Base-by-base conservation (phyloP, 2,888 invertebrate species). In the Drosophila kanekoi region DNA sequence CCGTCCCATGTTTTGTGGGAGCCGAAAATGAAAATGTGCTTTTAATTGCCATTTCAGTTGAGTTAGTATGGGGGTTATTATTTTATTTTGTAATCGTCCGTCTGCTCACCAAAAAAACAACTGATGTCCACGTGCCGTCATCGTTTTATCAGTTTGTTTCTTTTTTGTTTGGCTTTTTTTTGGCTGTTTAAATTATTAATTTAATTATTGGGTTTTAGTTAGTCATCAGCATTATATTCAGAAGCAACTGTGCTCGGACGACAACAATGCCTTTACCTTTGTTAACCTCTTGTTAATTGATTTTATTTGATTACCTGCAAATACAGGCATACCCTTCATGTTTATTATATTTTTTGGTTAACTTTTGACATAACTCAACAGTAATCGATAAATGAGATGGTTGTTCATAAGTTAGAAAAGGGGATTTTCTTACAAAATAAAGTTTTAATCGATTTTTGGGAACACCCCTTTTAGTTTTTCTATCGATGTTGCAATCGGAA, bases 11-110 rank as follows among this genome's bases (percentile, higher is more conserved):
- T 33, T 47, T 23, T 40, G 38, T 38, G 20, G 6, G 14, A 58
- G 33, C 23, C 41, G 43, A 45, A 41, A 60, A 48, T 57, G 67
- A 49, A 85, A 86, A 81, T 81, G 77, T 53, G 67, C 69, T 85
- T 80, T 82, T 80, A 80, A 85, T 80, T 85, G 82, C 51, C 56
- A 43, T 58, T 38, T 63, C 38, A 48, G 47, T 52, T 51, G 51
- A 56, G 51, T 53, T 60, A 65, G 53, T 81, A 58, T 32, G 38
- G 48, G 38, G 48, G 35, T 41, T 52, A 52, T 54, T 44, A 44
- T 68, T 53, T 49, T 28, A 28, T 28, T 28, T 28, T 28, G 28
- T 28, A 2, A 28, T 0, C 28, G 1, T 0, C 28, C 28, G 8
- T 8, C 28, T 8, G 8, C 28, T 8, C 28, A 28, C 8, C 2